These are phyloP conservation scores for Aspiorhynchus laticeps DNA, from an alignment of 2,113 vertebrate species.

Conservation along the genomic window DNA sequence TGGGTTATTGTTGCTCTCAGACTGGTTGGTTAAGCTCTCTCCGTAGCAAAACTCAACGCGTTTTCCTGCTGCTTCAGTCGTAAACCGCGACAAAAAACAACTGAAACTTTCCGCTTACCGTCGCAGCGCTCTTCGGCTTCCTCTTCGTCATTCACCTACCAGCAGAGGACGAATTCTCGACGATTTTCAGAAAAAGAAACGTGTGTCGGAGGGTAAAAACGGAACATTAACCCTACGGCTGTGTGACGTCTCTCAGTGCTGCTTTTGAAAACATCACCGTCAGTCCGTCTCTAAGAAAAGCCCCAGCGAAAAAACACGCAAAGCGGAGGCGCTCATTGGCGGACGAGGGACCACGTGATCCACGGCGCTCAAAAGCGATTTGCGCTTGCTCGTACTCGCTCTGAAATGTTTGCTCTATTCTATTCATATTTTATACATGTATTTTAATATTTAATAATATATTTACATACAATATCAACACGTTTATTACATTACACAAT, in stretches of 20 bases:
- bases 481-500: too few relatives aligned
- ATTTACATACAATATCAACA: too few relatives aligned
- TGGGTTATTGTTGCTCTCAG: not conserved
- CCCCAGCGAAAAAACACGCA: constrained; percentile 72
- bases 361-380: constrained; percentile 64
- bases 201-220: constrained; percentile 63
- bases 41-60: not conserved
- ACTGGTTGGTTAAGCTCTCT: not conserved
- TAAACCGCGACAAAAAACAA: constrained; percentile 28
- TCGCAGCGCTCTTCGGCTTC: constrained; percentile 55
- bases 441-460: not conserved
- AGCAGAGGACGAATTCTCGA: constrained; percentile 31
- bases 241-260: constrained; percentile 73
- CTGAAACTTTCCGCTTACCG: constrained; percentile 69
- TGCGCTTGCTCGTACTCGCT: constrained; percentile 62
- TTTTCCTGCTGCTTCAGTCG: not conserved
- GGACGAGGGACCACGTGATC: constrained; percentile 64
- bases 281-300: constrained; percentile 76
- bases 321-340: constrained; percentile 68
- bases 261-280: constrained; percentile 80
- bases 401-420: not conserved
- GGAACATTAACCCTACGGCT: constrained; percentile 69
- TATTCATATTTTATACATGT: not conserved
- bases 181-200: constrained; percentile 49
- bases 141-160: constrained; percentile 58